Evolutionary conservation across 2,888 invertebrate genomes (phyloP).

Genomic region (Andrena bicolor): DNA sequence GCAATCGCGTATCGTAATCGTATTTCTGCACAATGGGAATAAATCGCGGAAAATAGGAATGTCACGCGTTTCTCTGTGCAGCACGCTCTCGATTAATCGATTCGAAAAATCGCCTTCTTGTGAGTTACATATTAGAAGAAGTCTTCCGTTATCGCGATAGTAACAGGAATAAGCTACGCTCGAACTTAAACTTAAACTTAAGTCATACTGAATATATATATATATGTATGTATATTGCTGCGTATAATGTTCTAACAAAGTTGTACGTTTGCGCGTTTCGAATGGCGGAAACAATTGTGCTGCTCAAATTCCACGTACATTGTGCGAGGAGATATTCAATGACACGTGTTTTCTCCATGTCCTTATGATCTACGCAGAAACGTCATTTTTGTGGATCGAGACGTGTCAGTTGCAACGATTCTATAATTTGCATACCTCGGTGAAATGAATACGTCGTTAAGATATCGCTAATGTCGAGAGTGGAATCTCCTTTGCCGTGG

Average conservation of each 20-base stretch:
- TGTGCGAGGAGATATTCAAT: conserved; percentile 7
- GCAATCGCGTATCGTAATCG: conserved; percentile 22
- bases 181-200: conserved; percentile 16
- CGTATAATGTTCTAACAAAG: conserved; percentile 12
- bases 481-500: conserved; percentile 1
- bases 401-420: neutral
- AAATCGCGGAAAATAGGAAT: conserved; percentile 10
- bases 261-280: conserved; percentile 1
- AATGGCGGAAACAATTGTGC: conserved; percentile 29
- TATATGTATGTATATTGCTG: conserved; percentile 24
- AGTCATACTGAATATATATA: conserved; percentile 19
- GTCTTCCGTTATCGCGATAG: neutral
- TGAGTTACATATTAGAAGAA: neutral
- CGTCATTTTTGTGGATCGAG: neutral
- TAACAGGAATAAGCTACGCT: conserved; percentile 8
- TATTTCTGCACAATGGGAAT: neutral
- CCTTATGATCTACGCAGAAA: conserved; percentile 13
- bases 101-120: neutral
- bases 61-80: neutral
- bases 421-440: neutral
- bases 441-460: neutral
- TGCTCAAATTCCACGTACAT: neutral
- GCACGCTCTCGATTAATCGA: conserved; percentile 12
- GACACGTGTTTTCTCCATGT: neutral
- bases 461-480: neutral